Evolutionary conservation across 2,888 invertebrate genomes (phyloP), one percentile per base, ranked within the genome.

Genomic region (Hybos culiciformis): DNA sequence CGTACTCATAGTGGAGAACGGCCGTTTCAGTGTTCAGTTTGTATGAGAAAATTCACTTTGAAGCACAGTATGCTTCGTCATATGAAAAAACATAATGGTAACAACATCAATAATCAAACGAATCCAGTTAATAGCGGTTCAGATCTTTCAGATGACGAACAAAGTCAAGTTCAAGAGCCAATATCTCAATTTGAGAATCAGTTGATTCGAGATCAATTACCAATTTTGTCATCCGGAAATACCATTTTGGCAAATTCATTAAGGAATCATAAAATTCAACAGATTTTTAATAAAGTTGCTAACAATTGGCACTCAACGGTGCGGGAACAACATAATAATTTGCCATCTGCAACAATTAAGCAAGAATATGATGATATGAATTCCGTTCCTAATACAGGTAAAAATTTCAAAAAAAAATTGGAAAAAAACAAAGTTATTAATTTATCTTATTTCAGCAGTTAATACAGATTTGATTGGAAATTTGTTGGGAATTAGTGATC

Each of bases 51-150:
- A 49, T 93, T 93, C 68, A 92, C 92, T 0, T 69, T 93, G 37
- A 93, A 93, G 58, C 92, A 93, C 70, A 88, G 88, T 66, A 92
- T 93, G 92, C 72, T 92, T 51, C 76, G 92, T 0, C 92, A 93
- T 61, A 75, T 88, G 53, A 90, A 91, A 69, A 92, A 91, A 64
- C 92, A 92, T 60, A 76, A 74, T 49, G 73, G 75, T 45, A 72
- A 77, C 6, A 71, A 74, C 38, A 74, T 75, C 43, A 59, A 57
- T 21, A 59, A 58, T 32, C 51, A 52, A 15, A 42, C 46, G 2
- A 54, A 49, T 24, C 45, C 51, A 1, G 43, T 47, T n/a, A 61
- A 61, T 46, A 61, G 60, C 36, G 60, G 61, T 4, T 67, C 67
- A 15, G 67, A 67, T 42, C 58, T 63, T 29, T 66, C 66, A 9